Conservation (phyloP, 2,113 vertebrate genomes). For the Rousettus leschenaultii region DNA sequence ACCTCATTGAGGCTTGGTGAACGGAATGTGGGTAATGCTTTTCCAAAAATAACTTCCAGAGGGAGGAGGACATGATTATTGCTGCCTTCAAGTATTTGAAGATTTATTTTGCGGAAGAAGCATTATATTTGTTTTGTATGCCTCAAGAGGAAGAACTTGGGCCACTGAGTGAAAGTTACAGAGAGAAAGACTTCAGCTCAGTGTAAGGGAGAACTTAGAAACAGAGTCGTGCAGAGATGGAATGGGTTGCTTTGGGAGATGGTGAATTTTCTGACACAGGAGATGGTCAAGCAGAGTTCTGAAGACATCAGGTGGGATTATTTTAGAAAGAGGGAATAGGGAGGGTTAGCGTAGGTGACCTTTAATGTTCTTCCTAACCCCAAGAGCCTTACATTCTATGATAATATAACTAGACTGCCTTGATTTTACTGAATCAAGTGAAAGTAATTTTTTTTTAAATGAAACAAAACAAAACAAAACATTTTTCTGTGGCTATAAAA, state of each 20-base stretch:
- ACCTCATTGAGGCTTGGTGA: slow-evolving; percentile 4
- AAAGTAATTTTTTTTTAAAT: slow-evolving; percentile 10
- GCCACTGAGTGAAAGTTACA: background rate
- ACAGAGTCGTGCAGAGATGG: background rate
- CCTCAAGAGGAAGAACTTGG: background rate
- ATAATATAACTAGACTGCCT: background rate
- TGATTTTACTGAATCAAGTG: slow-evolving; percentile 28
- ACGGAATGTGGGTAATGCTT: background rate
- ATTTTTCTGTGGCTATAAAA: background rate
- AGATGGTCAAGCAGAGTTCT: background rate
- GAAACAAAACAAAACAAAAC: background rate
- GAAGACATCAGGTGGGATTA: background rate
- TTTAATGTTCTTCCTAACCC: background rate
- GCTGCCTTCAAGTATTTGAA: background rate
- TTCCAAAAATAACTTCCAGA: slow-evolving; percentile 44
- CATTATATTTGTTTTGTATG: background rate
- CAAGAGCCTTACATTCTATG: background rate
- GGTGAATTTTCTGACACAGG: background rate
- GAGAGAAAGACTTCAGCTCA: background rate
- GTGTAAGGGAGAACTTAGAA: background rate
- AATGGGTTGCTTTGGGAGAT: background rate
- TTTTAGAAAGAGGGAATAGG: background rate
- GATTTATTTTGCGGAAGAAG: background rate
- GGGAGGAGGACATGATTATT: background rate
- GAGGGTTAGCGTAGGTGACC: background rate